phyloP scores from a whole-genome alignment of 2,113 vertebrate genomes.

The Pterocles burchelli region DNA sequence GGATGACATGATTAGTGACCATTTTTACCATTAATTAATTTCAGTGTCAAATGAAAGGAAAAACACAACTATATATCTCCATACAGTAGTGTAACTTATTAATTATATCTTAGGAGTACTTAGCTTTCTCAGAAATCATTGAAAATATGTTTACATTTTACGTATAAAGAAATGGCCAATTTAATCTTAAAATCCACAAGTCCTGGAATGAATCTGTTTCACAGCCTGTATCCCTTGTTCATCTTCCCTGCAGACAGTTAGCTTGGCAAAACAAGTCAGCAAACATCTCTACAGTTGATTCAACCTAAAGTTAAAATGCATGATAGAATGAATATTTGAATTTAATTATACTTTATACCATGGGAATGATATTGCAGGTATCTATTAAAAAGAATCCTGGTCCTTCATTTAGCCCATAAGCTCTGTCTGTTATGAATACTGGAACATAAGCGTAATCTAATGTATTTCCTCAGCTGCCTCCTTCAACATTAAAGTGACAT shows the following conservation, averaged over 20 bases:
- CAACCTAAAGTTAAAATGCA: background rate
- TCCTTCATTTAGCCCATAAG: slow-evolving; percentile 41
- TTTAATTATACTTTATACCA: background rate
- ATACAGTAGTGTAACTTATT: background rate
- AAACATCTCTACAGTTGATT: background rate
- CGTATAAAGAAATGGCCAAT: background rate
- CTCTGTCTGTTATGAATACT: background rate
- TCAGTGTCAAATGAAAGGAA: background rate
- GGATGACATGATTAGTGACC: background rate
- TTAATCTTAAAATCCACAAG: background rate
- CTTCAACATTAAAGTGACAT: slow-evolving; percentile 64
- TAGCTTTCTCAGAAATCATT: background rate
- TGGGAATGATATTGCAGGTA: slow-evolving; percentile 11
- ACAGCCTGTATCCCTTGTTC: background rate
- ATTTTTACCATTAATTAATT: background rate
- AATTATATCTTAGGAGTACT: background rate
- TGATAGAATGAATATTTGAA: slow-evolving; percentile 24
- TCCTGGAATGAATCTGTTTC: background rate
- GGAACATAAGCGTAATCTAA: slow-evolving; percentile 25
- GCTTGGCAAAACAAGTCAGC: background rate
- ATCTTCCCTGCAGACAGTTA: background rate
- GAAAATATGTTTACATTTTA: slow-evolving; percentile 1
- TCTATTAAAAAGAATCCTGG: background rate
- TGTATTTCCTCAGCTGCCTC: slow-evolving; percentile 48
- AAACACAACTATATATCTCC: background rate